These are phyloP conservation scores for Carollia perspicillata DNA, from an alignment of 2,113 vertebrate species.

Conservation along the genomic window DNA sequence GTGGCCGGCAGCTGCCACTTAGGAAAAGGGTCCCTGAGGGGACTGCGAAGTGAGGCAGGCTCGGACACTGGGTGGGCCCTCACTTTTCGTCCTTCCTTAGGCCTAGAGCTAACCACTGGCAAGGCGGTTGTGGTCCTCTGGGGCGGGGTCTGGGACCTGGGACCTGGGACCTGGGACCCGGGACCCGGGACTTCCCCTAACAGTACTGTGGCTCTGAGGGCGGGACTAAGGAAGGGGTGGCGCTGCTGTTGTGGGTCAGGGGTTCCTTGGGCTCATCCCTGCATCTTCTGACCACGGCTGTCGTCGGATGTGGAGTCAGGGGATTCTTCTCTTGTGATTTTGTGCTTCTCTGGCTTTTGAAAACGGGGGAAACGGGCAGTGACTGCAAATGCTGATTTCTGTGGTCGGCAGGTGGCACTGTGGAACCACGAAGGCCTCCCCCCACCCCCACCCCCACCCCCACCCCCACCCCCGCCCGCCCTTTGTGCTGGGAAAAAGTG, in stretches of 20 bases:
- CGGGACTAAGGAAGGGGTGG: background rate
- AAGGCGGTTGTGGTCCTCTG: too few species aligned
- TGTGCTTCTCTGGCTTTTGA: too few species aligned
- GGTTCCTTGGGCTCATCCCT: background rate
- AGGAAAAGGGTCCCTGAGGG: too few species aligned
- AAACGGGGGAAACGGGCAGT: too few species aligned
- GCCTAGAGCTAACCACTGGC: background rate
- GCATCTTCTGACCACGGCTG: background rate
- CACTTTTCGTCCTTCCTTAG: background rate
- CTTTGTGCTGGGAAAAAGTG: background rate
- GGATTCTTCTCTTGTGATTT: too few species aligned
- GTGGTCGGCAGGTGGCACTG: background rate
- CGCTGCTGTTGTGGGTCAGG: background rate
- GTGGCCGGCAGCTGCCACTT: background rate
- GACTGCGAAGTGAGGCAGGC: too few species aligned
- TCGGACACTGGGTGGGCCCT: background rate
- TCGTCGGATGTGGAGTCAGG: background rate
- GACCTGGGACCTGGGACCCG: background rate
- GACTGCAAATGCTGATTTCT: too few species aligned
- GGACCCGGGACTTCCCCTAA: background rate
- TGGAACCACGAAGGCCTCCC: background rate
- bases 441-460: too few species aligned
- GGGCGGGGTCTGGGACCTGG: background rate
- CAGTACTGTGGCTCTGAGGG: background rate
- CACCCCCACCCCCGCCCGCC: too few species aligned